These are phyloP conservation scores for Nasonia longicornis DNA, from an alignment of 1,140 invertebrate species.

Conservation along the genomic window DNA sequence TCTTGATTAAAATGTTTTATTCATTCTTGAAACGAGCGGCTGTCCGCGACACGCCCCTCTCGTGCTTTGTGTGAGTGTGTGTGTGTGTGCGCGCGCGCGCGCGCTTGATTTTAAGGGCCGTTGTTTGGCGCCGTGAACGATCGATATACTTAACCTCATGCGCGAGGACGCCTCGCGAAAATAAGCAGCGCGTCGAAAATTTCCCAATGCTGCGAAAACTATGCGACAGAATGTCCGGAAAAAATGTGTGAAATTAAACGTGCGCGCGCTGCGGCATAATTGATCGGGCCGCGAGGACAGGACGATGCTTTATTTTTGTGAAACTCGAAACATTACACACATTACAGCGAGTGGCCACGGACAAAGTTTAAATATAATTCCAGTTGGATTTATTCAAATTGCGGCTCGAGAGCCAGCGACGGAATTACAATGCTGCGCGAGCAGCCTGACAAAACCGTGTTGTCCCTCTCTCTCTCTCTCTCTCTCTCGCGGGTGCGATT, in stretches of 20 bases:
- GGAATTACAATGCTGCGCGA: neutral
- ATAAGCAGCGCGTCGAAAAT: neutral
- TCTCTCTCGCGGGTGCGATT: neutral
- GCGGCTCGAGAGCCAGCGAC: neutral
- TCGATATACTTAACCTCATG: neutral
- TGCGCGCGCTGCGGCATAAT: too few species aligned
- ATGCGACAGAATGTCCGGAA: too few species aligned
- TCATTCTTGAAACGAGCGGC: neutral
- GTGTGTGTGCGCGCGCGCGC: too few species aligned
- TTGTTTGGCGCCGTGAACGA: neutral
- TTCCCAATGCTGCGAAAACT: too few species aligned
- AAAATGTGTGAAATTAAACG: too few species aligned
- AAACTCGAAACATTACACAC: neutral
- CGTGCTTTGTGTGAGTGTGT: neutral
- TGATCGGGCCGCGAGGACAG: too few species aligned
- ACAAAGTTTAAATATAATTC: neutral
- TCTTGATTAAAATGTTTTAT: conserved; percentile 4
- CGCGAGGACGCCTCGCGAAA: neutral
- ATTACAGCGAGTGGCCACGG: neutral
- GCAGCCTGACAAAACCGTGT: neutral
- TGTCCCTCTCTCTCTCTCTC: neutral
- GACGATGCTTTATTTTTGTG: neutral
- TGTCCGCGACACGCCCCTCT: neutral
- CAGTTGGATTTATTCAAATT: neutral
- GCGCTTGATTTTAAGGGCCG: neutral